phyloP scores from a whole-genome alignment of 2,888 invertebrate genomes.

The Rapana venosa region DNA sequence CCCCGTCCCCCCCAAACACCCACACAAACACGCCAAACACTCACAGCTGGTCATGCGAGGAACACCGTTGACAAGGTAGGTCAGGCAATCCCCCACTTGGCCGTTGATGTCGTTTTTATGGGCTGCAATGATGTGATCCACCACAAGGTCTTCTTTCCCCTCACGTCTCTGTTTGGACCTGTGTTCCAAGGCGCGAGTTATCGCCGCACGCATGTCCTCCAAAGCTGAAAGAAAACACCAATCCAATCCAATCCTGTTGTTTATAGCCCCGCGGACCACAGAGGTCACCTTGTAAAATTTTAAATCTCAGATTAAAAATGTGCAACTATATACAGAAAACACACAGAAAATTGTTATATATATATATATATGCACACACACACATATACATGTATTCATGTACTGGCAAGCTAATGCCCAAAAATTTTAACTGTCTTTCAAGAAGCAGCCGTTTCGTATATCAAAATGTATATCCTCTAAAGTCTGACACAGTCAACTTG shows the following conservation, averaged over 20 bases:
- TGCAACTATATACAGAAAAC: too few relatives aligned
- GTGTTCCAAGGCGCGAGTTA: constrained; percentile 55
- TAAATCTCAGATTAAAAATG: too few relatives aligned
- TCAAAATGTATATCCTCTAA: too few relatives aligned
- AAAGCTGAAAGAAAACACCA: constrained; percentile 44
- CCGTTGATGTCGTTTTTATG: constrained; percentile 55
- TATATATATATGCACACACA: background rate
- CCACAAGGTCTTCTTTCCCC: constrained; percentile 57
- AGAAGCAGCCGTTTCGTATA: too few relatives aligned
- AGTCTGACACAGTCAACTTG: too few relatives aligned
- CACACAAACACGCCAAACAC: constrained; percentile 35
- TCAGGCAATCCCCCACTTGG: constrained; percentile 57
- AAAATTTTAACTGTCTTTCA: too few relatives aligned
- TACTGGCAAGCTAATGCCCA: too few relatives aligned
- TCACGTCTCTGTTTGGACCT: constrained; percentile 52
- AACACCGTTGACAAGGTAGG: constrained; percentile 70
- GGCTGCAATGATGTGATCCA: constrained; percentile 62
- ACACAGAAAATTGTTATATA: too few relatives aligned
- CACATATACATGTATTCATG: background rate
- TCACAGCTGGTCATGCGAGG: constrained; percentile 75
- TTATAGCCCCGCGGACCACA: too few relatives aligned
- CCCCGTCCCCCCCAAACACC: too few relatives aligned
- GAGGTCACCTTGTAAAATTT: too few relatives aligned
- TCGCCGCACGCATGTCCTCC: constrained; percentile 43
- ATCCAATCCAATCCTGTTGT: too few relatives aligned